Evolutionary conservation across 2,888 invertebrate species (phyloP).

Genomic region (Pogonocherus hispidulus): DNA sequence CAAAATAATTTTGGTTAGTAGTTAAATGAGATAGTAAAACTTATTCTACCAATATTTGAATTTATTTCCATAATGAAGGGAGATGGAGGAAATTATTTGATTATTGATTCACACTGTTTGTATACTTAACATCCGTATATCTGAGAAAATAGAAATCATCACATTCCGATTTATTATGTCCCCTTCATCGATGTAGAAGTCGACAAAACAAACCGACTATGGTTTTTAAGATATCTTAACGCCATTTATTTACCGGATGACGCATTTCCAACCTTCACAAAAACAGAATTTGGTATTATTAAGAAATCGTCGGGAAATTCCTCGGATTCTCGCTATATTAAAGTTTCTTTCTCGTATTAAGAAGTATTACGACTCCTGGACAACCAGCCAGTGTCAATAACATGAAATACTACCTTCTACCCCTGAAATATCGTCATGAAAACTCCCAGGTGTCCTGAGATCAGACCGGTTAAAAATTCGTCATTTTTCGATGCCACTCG

Average conservation of each 20-base stretch:
- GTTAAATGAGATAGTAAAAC: too few species aligned
- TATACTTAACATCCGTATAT: too few species aligned
- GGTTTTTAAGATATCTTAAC: background rate
- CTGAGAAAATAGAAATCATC: too few species aligned
- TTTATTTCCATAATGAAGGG: too few species aligned
- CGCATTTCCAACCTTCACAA: background rate
- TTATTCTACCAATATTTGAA: too few species aligned
- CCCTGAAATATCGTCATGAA: background rate
- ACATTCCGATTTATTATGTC: too few species aligned
- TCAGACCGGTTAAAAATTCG: background rate
- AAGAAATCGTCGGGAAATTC: conserved; percentile 11
- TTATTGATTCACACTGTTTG: too few species aligned
- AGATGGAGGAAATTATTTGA: too few species aligned
- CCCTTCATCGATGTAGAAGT: too few species aligned
- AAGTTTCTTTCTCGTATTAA: conserved; percentile 13
- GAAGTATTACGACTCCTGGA: conserved; percentile 1
- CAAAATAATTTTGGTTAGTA: too few species aligned
- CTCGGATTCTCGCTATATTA: conserved; percentile 14
- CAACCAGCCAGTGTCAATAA: background rate
- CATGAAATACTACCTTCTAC: background rate
- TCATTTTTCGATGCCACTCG: background rate
- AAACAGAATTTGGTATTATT: background rate
- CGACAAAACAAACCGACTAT: too few species aligned
- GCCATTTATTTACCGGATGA: background rate
- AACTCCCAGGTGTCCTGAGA: background rate